phyloP scores from a whole-genome alignment of 1,140 invertebrate species.

The Drosophila auraria region DNA sequence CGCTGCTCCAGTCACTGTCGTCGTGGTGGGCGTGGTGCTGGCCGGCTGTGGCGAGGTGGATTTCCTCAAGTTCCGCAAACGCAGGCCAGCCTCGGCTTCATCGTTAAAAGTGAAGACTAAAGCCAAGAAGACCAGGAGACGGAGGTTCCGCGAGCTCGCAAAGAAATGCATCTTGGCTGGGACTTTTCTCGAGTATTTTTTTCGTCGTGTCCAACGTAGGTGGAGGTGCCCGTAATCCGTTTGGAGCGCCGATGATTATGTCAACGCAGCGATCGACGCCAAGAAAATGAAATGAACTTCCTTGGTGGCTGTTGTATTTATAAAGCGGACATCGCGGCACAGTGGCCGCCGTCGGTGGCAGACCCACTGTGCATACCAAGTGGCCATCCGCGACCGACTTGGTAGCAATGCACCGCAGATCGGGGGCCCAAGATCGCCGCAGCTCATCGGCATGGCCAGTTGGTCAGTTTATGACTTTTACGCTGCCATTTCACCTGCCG shows the following conservation, averaged over 20 bases:
- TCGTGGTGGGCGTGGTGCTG: conserved; percentile 32
- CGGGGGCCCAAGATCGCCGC: background rate
- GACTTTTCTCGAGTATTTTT: conserved; percentile 6
- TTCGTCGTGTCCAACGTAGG: background rate
- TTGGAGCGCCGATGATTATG: conserved; percentile 50
- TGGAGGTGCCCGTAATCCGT: conserved; percentile 25
- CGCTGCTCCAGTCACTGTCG: background rate
- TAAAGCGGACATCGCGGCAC: conserved; percentile 73
- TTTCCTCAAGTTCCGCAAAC: conserved; percentile 46
- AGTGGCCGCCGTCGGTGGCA: conserved; percentile 15
- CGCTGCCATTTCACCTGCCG: conserved; percentile 71
- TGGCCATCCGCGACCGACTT: background rate
- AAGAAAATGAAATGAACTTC: conserved; percentile 84
- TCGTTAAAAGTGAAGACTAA: conserved; percentile 18
- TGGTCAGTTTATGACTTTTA: conserved; percentile 76
- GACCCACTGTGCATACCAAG: conserved; percentile 63
- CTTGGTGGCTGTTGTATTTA: conserved; percentile 83
- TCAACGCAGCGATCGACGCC: conserved; percentile 68
- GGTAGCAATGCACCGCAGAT: conserved; percentile 7
- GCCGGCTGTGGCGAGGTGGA: conserved; percentile 39
- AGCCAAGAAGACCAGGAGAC: conserved; percentile 14
- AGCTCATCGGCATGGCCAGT: conserved; percentile 42
- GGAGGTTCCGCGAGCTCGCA: conserved; percentile 22
- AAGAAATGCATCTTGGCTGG: conserved; percentile 30
- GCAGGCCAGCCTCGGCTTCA: conserved; percentile 31